These are phyloP conservation scores for Bombylius major DNA, from an alignment of 2,888 invertebrate species.

Conservation along the genomic window DNA sequence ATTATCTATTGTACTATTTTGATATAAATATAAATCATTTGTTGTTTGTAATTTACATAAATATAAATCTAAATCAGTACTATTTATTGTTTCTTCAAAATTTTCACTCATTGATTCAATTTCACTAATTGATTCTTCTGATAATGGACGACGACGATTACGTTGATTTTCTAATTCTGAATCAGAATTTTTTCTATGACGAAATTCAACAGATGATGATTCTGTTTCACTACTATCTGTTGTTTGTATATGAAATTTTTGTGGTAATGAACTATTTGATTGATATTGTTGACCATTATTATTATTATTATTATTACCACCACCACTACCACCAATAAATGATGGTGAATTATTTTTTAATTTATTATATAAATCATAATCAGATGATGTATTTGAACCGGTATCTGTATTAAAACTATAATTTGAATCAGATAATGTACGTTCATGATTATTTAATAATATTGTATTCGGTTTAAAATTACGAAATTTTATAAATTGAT, in stretches of 20 bases:
- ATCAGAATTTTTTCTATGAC: constrained; percentile 35
- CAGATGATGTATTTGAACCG: constrained; percentile 34
- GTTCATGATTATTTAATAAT: constrained; percentile 27
- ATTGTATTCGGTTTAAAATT: constrained; percentile 17
- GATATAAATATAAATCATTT: constrained; percentile 36
- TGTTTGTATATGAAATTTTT: constrained; percentile 14
- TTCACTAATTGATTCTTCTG: constrained; percentile 59
- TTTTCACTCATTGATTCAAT: constrained; percentile 46
- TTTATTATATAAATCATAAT: constrained; percentile 34
- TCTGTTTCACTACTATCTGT: constrained; percentile 31
- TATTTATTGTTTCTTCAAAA: constrained; percentile 41
- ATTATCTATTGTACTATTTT: constrained; percentile 16
- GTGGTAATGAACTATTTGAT: constrained; percentile 28
- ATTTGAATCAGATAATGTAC: constrained; percentile 33
- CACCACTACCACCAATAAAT: constrained; percentile 23
- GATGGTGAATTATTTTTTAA: constrained; percentile 30
- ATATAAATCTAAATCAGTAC: constrained; percentile 55
- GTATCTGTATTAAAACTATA: constrained; percentile 36
- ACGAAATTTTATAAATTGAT: constrained; percentile 31
- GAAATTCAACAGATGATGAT: constrained; percentile 44
- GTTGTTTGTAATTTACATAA: constrained; percentile 50
- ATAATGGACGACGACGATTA: constrained; percentile 59
- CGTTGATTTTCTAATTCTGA: constrained; percentile 46
- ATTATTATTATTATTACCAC: too few relatives aligned
- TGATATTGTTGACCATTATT: constrained; percentile 20